These are phyloP conservation scores for Nerophis ophidion DNA, from an alignment of 2,113 vertebrate species.

Conservation along the genomic window DNA sequence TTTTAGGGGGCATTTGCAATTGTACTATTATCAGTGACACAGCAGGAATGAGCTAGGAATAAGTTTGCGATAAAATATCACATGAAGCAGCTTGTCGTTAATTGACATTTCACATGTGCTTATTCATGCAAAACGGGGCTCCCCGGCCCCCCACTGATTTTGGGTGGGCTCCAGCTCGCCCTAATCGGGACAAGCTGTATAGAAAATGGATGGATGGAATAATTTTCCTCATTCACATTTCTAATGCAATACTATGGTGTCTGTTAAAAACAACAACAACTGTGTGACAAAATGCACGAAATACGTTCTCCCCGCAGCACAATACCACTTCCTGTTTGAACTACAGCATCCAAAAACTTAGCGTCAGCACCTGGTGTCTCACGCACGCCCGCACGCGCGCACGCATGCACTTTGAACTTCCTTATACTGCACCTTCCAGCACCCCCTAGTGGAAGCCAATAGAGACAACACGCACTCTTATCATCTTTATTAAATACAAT, in stretches of 20 bases:
- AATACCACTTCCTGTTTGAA: constrained; percentile 49
- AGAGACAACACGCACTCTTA: constrained; percentile 5
- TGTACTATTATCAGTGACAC: no score
- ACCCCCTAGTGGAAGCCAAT: constrained; percentile 34
- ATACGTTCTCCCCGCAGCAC: constrained; percentile 32
- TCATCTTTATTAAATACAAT: constrained; percentile 44
- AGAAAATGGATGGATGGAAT: no score
- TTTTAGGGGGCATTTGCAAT: no score
- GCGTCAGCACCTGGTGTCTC: constrained; percentile 44
- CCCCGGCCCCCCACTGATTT: no score
- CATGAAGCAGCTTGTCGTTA: no score
- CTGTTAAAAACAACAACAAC: background rate
- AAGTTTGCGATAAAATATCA: no score
- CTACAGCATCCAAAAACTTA: constrained; percentile 51
- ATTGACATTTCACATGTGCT: no score
- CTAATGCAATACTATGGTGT: constrained; percentile 17
- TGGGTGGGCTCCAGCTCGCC: no score
- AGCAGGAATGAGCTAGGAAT: no score
- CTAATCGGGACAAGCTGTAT: no score
- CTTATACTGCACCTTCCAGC: background rate
- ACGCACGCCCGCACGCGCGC: constrained; percentile 1
- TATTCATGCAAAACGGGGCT: no score
- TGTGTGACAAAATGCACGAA: constrained; percentile 1
- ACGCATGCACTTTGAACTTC: background rate
- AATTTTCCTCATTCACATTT: constrained; percentile 7